A percentile compares a stretch with the other conserved stretches of the same genome.
Evolutionary conservation across 2,113 vertebrate species (phyloP).

Genomic region (Cariama cristata): DNA sequence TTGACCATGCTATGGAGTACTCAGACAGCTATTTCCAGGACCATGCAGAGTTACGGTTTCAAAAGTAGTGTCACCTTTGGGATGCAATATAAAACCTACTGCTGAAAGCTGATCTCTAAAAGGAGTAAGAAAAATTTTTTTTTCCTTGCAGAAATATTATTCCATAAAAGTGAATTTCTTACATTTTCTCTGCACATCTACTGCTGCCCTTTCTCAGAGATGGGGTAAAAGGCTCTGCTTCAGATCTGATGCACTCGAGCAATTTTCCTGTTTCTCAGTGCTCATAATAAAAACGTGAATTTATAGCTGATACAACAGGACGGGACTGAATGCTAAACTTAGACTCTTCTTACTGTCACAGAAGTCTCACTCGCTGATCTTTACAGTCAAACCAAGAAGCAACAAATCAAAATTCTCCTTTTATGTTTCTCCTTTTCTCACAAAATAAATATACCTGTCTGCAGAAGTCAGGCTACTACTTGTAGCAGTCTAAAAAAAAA

Average conservation of each 20-base stretch:
- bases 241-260: neutral
- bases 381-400: neutral
- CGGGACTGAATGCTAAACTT: neutral
- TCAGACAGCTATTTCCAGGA: neutral
- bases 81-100: neutral
- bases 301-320: neutral
- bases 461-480: neutral
- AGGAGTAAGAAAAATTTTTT: neutral
- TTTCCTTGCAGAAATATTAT: neutral
- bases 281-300: neutral
- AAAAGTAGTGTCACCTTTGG: neutral
- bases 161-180: neutral
- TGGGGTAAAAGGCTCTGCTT: neutral
- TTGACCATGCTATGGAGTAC: too few relatives aligned
- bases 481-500: neutral
- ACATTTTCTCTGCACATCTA: neutral
- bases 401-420: neutral
- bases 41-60: neutral
- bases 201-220: neutral
- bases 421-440: neutral
- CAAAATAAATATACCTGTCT: neutral
- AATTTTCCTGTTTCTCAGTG: neutral
- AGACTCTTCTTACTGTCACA: neutral
- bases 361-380: neutral
- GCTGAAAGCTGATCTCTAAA: neutral